phyloP scores from a whole-genome alignment of 2,888 invertebrate species.

The Ectemnius cavifrons region DNA sequence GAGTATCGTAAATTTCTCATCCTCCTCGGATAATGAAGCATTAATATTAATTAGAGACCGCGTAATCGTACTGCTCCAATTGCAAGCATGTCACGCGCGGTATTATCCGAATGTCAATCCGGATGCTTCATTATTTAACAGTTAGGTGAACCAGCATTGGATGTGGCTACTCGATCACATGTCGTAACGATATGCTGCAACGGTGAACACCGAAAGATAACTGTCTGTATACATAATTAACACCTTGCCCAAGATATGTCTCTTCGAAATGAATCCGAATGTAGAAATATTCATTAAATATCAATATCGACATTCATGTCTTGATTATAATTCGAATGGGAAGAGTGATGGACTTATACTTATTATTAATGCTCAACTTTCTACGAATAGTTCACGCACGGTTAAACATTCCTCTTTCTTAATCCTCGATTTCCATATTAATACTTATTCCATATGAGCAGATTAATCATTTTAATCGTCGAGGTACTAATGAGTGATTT shows the following conservation, averaged over 20 bases:
- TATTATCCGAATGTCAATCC: constrained; percentile 18
- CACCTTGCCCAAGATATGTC: no score
- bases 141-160: neutral
- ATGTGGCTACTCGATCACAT: neutral
- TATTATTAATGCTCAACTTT: no score
- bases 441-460: neutral
- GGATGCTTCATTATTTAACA: constrained; percentile 11
- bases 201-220: neutral
- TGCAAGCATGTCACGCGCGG: neutral
- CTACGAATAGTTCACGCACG: no score
- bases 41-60: constrained; percentile 50
- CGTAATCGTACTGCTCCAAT: constrained; percentile 37
- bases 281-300: no score
- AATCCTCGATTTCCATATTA: no score
- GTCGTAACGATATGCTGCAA: neutral
- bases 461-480: neutral
- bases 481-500: neutral
- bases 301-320: no score
- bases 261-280: no score
- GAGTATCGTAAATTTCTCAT: constrained; percentile 51
- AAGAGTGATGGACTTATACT: no score
- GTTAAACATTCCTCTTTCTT: no score
- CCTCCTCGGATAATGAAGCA: constrained; percentile 23
- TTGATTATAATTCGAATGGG: no score
- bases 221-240: neutral